Percentiles rank a stretch among this genome's conserved stretches.
Conservation (phyloP, 2,797 vertebrate genomes). For the Chloroceryle inda region DNA sequence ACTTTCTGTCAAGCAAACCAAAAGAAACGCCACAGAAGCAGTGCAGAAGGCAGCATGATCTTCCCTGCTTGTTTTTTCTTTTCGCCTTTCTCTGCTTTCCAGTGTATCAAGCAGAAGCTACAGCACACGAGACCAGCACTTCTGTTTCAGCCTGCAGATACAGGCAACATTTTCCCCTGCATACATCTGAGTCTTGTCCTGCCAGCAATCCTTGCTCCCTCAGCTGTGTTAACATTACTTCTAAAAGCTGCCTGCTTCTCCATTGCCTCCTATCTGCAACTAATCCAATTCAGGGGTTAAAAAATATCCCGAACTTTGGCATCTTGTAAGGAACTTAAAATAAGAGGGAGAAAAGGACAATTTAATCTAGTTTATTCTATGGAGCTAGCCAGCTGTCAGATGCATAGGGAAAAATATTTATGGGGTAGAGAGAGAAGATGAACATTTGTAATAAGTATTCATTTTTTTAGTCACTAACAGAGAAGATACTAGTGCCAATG, state of each 20-base stretch:
- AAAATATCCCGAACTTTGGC: neutral
- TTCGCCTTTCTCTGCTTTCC: neutral
- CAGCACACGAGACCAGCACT: neutral
- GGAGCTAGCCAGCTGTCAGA: neutral
- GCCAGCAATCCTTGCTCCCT: neutral
- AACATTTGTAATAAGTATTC: neutral
- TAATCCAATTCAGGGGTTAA: neutral
- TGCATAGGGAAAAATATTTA: neutral
- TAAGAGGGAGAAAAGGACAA: neutral
- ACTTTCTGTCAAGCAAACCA: neutral
- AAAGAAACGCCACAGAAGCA: neutral
- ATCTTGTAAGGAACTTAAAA: neutral
- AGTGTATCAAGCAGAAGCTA: neutral
- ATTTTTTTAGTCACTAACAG: neutral
- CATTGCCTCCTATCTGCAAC: neutral
- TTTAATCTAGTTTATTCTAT: neutral
- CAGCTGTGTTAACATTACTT: neutral
- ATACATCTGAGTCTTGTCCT: neutral
- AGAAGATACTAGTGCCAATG: neutral
- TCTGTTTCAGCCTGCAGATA: neutral
- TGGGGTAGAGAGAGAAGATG: neutral
- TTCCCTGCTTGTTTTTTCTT: neutral
- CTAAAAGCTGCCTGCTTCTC: neutral
- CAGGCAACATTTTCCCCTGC: neutral
- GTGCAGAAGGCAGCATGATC: neutral